Percentiles rank a stretch among this genome's conserved stretches.
These are phyloP conservation scores for Pangasius mekongensis DNA, from an alignment of 2,797 vertebrate species.

Conservation along the genomic window DNA sequence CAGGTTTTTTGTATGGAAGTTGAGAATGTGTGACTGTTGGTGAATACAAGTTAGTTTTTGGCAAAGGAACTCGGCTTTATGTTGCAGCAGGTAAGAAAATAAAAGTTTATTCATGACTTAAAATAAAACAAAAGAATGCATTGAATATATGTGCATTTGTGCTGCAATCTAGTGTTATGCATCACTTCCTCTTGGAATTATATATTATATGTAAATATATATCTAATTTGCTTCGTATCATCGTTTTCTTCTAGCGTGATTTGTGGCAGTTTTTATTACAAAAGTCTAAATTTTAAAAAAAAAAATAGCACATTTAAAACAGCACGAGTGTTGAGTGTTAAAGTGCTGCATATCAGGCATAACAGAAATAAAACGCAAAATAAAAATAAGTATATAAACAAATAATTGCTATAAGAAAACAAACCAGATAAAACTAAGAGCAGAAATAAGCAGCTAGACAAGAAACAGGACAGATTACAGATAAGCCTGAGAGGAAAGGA, in stretches of 20 bases:
- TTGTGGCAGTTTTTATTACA: neutral
- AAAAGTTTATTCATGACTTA: neutral
- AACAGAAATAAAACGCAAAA: too few relatives aligned
- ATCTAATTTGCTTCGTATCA: neutral
- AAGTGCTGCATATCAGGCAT: too few relatives aligned
- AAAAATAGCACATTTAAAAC: too few relatives aligned
- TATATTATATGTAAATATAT: too few relatives aligned
- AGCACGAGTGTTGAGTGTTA: too few relatives aligned
- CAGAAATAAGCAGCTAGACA: too few relatives aligned
- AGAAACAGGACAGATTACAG: too few relatives aligned
- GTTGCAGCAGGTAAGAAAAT: slow-evolving; percentile 24
- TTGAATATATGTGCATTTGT: neutral
- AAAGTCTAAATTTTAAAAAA: too few relatives aligned
- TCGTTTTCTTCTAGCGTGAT: neutral
- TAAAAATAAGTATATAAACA: too few relatives aligned
- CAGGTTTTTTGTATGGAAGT: neutral
- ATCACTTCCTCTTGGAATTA: neutral
- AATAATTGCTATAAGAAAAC: too few relatives aligned
- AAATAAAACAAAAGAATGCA: neutral
- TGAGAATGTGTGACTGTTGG: slow-evolving; percentile 3
- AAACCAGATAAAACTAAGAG: too few relatives aligned
- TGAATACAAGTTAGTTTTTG: neutral
- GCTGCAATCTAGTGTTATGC: neutral
- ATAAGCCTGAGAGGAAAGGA: too few relatives aligned
- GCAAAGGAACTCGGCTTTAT: neutral